Conservation (phyloP, 2,113 vertebrate species). For the Genyomyrus donnyi region DNA sequence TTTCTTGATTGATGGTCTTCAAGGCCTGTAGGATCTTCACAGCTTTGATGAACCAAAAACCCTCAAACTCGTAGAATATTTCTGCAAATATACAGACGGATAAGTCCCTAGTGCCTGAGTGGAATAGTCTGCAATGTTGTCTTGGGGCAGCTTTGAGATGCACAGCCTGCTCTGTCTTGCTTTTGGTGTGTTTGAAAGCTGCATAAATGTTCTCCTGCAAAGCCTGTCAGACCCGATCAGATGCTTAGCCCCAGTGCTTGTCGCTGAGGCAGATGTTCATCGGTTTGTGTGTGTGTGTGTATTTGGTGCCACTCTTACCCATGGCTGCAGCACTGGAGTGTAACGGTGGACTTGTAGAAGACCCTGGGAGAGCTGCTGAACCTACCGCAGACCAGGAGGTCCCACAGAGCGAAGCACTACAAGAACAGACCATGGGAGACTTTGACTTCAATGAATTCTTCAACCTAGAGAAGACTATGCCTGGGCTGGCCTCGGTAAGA, state of each 20-base stretch:
- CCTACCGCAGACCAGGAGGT: slow-evolving; percentile 84
- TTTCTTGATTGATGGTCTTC: background rate
- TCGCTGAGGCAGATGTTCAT: background rate
- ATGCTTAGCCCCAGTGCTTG: background rate
- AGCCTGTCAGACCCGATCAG: background rate
- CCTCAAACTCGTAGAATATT: background rate
- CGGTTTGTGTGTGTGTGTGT: background rate
- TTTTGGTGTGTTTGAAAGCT: background rate
- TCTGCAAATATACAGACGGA: background rate
- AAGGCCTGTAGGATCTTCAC: background rate
- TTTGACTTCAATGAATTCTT: slow-evolving; percentile 99
- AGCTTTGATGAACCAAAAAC: background rate
- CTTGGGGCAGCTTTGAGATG: background rate
- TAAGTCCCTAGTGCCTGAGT: background rate
- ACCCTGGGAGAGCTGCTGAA: slow-evolving; percentile 59
- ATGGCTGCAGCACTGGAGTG: slow-evolving; percentile 64
- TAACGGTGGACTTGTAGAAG: slow-evolving; percentile 79
- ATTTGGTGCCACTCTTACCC: background rate
- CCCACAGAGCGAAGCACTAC: slow-evolving; percentile 71
- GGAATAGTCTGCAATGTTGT: background rate
- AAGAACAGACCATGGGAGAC: slow-evolving; percentile 79
- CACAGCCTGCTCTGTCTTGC: background rate
- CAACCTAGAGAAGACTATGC: slow-evolving; percentile 94
- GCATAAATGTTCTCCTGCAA: background rate
- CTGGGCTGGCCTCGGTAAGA: slow-evolving; percentile 93